Percentiles rank a stretch among this genome's conserved stretches.
Evolutionary conservation across 2,888 invertebrate species (phyloP).

Genomic region (Uropetala carovei): DNA sequence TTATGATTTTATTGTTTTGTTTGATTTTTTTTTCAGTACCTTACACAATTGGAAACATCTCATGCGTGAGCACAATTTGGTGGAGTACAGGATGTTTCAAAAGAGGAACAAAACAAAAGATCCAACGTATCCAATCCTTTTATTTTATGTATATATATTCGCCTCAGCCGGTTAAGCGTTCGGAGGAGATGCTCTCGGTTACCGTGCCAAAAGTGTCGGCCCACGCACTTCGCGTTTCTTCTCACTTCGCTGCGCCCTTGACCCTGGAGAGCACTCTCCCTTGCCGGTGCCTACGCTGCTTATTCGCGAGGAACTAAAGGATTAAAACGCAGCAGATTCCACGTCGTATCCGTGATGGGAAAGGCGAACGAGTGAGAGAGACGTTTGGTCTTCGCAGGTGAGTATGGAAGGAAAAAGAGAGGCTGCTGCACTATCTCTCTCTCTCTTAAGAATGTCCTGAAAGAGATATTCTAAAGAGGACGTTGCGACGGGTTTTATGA

Average conservation of each 20-base stretch:
- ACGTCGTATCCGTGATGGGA: not conserved
- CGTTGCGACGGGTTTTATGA: too few relatives aligned
- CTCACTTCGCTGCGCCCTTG: not conserved
- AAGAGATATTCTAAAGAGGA: too few relatives aligned
- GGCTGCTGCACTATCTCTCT: too few relatives aligned
- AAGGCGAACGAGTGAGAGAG: not conserved
- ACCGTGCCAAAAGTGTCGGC: slow-evolving; percentile 16
- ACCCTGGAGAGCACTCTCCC: slow-evolving; percentile 23
- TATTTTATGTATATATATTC: too few relatives aligned
- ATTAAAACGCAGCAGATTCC: slow-evolving; percentile 7
- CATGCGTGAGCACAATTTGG: too few relatives aligned
- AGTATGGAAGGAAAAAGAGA: not conserved
- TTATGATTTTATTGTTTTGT: too few relatives aligned
- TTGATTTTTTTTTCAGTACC: too few relatives aligned
- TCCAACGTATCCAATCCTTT: too few relatives aligned
- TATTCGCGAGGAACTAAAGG: not conserved
- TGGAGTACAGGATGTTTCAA: too few relatives aligned
- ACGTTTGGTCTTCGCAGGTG: not conserved
- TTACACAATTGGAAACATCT: too few relatives aligned
- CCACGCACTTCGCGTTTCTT: not conserved
- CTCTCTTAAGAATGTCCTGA: too few relatives aligned
- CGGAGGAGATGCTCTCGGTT: not conserved
- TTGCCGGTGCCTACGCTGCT: not conserved
- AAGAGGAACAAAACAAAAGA: too few relatives aligned
- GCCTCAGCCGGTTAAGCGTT: not conserved